These are phyloP conservation scores for Olivierus martensii DNA, from an alignment of 1,140 invertebrate genomes.

Conservation along the genomic window DNA sequence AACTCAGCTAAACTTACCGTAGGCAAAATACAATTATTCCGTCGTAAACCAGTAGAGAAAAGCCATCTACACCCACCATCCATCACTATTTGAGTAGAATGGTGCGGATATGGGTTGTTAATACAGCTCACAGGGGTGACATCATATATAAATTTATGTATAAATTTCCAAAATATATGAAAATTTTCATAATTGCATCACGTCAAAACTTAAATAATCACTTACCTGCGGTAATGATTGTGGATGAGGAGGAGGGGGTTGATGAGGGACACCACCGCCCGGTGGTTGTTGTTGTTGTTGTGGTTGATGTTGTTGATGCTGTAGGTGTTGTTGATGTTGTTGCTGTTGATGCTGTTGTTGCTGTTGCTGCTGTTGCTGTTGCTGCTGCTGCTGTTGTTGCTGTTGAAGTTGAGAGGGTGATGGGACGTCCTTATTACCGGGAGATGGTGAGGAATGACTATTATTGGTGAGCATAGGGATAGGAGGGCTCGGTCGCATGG, in stretches of 20 bases:
- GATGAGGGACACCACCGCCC: not conserved
- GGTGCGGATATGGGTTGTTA: too few species aligned
- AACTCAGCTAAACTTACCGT: too few species aligned
- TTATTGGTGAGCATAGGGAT: slow-evolving; percentile 18
- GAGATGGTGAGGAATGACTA: slow-evolving; percentile 19
- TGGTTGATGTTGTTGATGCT: not conserved
- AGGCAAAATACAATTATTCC: too few species aligned
- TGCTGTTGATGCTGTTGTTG: not conserved
- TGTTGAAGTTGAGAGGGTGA: slow-evolving; percentile 2
- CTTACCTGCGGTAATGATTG: not conserved
- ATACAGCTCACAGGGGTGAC: too few species aligned
- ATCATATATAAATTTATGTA: too few species aligned
- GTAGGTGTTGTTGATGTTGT: not conserved
- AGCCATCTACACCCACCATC: too few species aligned
- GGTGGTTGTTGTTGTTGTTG: not conserved
- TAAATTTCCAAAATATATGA: too few species aligned
- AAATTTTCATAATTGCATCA: too few species aligned
- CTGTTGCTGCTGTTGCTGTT: not conserved
- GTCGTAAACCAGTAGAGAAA: too few species aligned
- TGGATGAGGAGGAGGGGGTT: not conserved
- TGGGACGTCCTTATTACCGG: slow-evolving; percentile 17
- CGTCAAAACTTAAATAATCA: too few species aligned
- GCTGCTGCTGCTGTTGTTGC: not conserved
- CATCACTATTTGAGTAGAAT: too few species aligned
- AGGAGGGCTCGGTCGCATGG: slow-evolving; percentile 23